Conservation (phyloP, 2,888 invertebrate genomes). For the Ormia ochracea region DNA sequence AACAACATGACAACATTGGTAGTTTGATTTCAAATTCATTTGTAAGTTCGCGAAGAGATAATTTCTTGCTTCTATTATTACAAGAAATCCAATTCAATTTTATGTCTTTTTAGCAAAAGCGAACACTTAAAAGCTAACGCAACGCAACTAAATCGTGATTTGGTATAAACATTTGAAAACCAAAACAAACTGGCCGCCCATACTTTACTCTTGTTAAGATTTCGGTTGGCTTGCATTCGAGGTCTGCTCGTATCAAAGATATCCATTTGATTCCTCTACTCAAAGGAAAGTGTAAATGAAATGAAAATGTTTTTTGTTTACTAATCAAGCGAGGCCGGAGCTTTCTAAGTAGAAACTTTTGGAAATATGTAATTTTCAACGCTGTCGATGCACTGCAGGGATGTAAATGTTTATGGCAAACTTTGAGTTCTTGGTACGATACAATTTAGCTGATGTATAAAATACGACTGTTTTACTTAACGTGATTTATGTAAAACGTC, state of each 20-base stretch:
- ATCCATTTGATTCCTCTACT: slow-evolving; percentile 20
- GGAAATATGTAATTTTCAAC: no score
- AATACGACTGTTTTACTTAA: no score
- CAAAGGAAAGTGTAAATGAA: neutral
- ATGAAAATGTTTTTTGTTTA: no score
- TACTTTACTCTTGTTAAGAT: slow-evolving; percentile 55
- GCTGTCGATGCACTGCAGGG: no score
- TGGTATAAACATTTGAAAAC: neutral
- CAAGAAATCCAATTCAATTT: slow-evolving; percentile 27
- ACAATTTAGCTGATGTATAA: no score
- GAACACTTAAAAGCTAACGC: neutral
- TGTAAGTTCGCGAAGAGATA: no score
- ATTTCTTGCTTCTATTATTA: slow-evolving; percentile 4
- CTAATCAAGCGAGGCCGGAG: no score
- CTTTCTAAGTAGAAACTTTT: no score
- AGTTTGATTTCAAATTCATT: neutral
- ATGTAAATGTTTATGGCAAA: no score
- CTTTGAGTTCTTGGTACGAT: no score
- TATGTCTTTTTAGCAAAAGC: slow-evolving; percentile 6
- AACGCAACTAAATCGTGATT: neutral
- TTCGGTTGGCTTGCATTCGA: slow-evolving; percentile 29
- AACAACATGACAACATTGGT: no score
- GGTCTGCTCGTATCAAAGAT: slow-evolving; percentile 30
- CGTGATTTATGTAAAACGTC: no score
- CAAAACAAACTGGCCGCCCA: slow-evolving; percentile 45